Percentiles rank a stretch among this genome's conserved stretches.
Conservation (phyloP, 1,140 invertebrate genomes). For the Drosophila burlai region DNA sequence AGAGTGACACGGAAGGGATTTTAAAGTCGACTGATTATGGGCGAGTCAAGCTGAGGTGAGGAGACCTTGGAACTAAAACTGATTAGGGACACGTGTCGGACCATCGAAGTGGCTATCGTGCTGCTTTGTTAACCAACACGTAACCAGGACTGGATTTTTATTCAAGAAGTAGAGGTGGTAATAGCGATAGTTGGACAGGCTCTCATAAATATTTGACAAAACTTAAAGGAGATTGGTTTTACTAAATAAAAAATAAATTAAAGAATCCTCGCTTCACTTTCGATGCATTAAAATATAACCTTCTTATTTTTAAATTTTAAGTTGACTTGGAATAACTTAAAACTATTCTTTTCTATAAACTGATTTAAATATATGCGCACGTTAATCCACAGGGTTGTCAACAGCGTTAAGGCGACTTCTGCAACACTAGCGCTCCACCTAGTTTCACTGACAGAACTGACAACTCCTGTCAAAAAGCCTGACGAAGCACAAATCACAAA, state of each 20-base stretch:
- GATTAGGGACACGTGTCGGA: slow-evolving; percentile 31
- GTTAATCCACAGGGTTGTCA: neutral
- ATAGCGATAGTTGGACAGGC: neutral
- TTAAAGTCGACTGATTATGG: slow-evolving; percentile 46
- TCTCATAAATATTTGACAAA: neutral
- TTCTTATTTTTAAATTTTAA: neutral
- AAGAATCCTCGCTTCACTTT: fast-evolving
- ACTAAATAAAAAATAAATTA: neutral
- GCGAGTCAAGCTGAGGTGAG: slow-evolving; percentile 6
- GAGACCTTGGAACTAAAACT: slow-evolving; percentile 38
- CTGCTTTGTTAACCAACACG: slow-evolving; percentile 4
- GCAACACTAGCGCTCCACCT: neutral
- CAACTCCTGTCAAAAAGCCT: slow-evolving; percentile 25
- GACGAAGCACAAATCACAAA: slow-evolving; percentile 39
- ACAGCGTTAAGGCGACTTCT: neutral
- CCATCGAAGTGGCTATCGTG: neutral
- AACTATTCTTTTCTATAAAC: too few relatives aligned
- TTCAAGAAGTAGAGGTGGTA: neutral
- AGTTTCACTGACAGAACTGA: slow-evolving; percentile 2
- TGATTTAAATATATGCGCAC: too few relatives aligned
- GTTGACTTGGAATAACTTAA: too few relatives aligned
- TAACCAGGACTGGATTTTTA: neutral
- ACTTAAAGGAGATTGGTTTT: neutral
- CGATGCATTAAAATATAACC: neutral
- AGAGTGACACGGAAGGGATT: slow-evolving; percentile 31